A percentile compares a stretch with the other conserved stretches of the same genome.
Conservation (phyloP, 2,888 invertebrate genomes). For the Luperina nickerlii region DNA sequence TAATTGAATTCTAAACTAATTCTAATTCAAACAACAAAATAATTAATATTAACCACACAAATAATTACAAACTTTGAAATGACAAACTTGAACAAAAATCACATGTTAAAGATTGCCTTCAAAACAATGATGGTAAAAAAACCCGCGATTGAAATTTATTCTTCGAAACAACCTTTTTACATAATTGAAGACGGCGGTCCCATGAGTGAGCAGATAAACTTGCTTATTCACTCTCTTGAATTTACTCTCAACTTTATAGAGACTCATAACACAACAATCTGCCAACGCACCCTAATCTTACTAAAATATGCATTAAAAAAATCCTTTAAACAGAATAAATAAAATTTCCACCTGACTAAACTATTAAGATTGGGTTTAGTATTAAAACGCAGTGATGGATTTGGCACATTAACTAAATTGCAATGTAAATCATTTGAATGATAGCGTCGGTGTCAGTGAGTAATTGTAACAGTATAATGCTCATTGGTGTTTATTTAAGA, state of each 20-base stretch:
- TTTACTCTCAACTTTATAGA: conserved; percentile 11
- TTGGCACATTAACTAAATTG: conserved; percentile 33
- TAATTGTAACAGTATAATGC: neutral
- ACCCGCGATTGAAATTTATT: neutral
- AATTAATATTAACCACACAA: neutral
- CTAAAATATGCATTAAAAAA: conserved; percentile 50
- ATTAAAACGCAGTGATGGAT: conserved; percentile 54
- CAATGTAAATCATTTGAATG: conserved; percentile 32
- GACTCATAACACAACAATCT: conserved; percentile 12
- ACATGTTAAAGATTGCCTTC: neutral
- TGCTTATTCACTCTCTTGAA: conserved; percentile 22
- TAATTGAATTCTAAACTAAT: neutral
- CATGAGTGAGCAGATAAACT: conserved; percentile 22
- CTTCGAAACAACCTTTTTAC: conserved; percentile 6
- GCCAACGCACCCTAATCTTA: conserved; percentile 23
- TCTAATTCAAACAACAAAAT: neutral
- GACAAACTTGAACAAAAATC: neutral
- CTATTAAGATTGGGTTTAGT: conserved; percentile 23
- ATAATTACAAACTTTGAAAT: neutral
- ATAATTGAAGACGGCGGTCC: neutral
- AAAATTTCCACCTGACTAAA: conserved; percentile 30
- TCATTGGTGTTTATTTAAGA: conserved; percentile 2
- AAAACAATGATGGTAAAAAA: neutral
- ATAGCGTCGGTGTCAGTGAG: neutral
- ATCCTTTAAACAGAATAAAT: conserved; percentile 19